phyloP scores from a whole-genome alignment of 2,113 vertebrate genomes.

The Larimichthys crocea region DNA sequence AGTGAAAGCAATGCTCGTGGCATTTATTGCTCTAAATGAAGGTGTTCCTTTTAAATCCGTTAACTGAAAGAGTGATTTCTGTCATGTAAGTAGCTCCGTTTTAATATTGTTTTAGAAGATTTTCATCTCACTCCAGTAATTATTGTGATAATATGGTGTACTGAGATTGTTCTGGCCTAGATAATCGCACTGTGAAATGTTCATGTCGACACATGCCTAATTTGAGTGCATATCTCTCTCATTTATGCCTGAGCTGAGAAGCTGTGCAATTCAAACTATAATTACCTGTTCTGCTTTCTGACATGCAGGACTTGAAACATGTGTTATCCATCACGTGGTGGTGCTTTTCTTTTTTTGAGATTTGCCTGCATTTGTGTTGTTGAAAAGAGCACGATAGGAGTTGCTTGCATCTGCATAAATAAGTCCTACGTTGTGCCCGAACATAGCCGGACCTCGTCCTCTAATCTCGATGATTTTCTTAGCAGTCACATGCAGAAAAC shows the following conservation, averaged over 20 bases:
- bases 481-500: slow-evolving; percentile 23
- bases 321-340: slow-evolving; percentile 11
- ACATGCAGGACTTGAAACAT: slow-evolving; percentile 12
- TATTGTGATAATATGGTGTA: slow-evolving; percentile 13
- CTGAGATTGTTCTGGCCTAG: slow-evolving; percentile 5
- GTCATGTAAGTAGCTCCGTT: neutral
- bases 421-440: neutral
- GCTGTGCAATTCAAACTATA: slow-evolving; percentile 28
- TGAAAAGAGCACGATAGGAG: neutral
- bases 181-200: slow-evolving; percentile 35
- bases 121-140: slow-evolving; percentile 13
- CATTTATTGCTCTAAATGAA: slow-evolving; percentile 7
- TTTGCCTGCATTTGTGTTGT: slow-evolving; percentile 1
- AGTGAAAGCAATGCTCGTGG: neutral
- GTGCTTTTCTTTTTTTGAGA: neutral
- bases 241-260: slow-evolving; percentile 37
- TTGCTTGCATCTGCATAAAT: too few species aligned
- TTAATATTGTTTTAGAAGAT: slow-evolving; percentile 4
- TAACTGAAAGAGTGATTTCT: neutral
- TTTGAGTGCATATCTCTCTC: slow-evolving; percentile 41
- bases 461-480: slow-evolving; percentile 24
- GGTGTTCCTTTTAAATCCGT: neutral
- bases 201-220: slow-evolving; percentile 29
- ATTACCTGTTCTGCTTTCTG: slow-evolving; percentile 31
- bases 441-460: slow-evolving; percentile 8